phyloP scores from a whole-genome alignment of 1,140 invertebrate genomes.

The Drosophila serrata region DNA sequence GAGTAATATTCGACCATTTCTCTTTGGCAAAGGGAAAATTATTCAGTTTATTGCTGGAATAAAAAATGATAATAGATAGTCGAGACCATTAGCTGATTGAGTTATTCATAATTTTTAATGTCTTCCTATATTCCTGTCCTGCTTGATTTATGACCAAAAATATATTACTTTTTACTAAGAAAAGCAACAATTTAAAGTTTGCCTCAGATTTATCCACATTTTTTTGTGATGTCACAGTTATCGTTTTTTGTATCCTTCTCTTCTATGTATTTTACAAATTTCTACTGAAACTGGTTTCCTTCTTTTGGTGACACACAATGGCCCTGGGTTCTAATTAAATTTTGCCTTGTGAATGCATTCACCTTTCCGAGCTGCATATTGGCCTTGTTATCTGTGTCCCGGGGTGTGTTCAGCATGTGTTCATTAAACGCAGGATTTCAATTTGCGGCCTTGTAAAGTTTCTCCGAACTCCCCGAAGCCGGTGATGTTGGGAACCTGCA shows the following conservation, averaged over 20 bases:
- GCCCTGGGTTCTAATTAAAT: conserved; percentile 25
- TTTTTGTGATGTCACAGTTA: not conserved
- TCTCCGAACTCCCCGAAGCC: not conserved
- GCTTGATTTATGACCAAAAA: conserved; percentile 4
- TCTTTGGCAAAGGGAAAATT: conserved; percentile 4
- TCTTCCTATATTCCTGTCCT: not conserved
- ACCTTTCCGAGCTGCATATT: conserved; percentile 7
- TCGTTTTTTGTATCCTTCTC: not conserved
- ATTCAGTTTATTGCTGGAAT: not conserved
- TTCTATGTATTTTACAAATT: no score
- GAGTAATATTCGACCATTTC: conserved; percentile 44
- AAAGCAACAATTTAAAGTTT: not conserved
- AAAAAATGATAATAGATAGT: conserved; percentile 15
- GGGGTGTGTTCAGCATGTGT: conserved; percentile 21
- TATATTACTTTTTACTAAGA: not conserved
- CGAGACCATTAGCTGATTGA: not conserved
- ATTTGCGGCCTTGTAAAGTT: conserved; percentile 26
- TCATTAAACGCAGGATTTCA: conserved; percentile 36
- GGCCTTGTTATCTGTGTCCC: conserved; percentile 7
- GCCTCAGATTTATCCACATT: not conserved
- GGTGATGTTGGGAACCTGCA: conserved; percentile 3
- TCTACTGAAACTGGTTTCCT: conserved; percentile 1
- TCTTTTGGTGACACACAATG: conserved; percentile 16
- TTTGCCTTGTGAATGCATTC: conserved; percentile 19
- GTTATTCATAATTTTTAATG: not conserved